Base-by-base conservation (phyloP, 1,140 invertebrate genomes). In the silkworm (Bombyx mori) region DNA sequence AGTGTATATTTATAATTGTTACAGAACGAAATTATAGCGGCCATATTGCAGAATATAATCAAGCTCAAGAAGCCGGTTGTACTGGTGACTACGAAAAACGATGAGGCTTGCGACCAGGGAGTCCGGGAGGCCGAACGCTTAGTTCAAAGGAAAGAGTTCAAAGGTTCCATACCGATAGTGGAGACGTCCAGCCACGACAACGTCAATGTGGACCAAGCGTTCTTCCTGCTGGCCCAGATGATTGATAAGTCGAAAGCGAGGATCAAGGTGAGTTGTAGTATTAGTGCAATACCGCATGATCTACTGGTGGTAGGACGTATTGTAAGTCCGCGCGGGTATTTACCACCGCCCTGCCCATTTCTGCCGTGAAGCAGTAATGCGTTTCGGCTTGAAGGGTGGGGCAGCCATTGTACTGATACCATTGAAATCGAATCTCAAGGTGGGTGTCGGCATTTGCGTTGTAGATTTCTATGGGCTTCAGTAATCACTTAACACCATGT, bases 171-270 rank as follows among this genome's bases (percentile, higher is more conserved):
- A 67, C 92, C 95, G 1, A 88, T 99, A 49, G 93, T 99, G 44
- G 98, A 99, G 89, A 98, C 97, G 0, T 99, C 97, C 9, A 94
- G 97, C 7, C 97, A 99, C 75, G 95, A 98, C 75, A 99, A 98
- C 83, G 96, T 99, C 52, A 99, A 99, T 86, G 95, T 99, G 12
- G 98, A 99, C 77, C 88, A 95, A 62, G 96, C 97, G 7, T 99
- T 99, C 85, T 91, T 99, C 73, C 90, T 96, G 51, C 83, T 99
- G 43, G 97, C 97, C 26, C 97, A 99, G 86, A 92, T 98, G 82
- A 93, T 98, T 60, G 97, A 99, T 80, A 90, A 90, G 68, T 81
- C 89, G 42, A 91, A 91, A 71, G 89, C 89, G 62, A 89, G 90
- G 26, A 88, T 90, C 42, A 91, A 91, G 82, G 88, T 88, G 43